Evolutionary conservation across 2,113 vertebrate species (phyloP).

Genomic region (Mesocricetus auratus): DNA sequence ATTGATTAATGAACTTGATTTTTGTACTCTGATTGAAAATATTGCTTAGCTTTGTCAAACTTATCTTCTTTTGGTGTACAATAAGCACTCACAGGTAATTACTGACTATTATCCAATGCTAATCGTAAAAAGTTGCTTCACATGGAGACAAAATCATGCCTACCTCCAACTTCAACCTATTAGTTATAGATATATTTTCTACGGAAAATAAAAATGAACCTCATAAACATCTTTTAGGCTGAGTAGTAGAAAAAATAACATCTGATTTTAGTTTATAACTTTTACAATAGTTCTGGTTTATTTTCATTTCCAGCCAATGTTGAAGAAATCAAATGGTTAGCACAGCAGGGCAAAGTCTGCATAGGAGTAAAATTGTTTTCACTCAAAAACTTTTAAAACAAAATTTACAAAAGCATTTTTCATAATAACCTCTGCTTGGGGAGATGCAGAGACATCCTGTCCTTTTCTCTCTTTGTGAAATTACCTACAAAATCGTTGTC

Average conservation of each 20-base stretch:
- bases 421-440: slow-evolving; percentile 17
- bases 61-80: neutral
- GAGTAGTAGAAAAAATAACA: slow-evolving; percentile 10
- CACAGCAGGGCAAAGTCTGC: slow-evolving; percentile 59
- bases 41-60: neutral
- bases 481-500: neutral
- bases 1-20: neutral
- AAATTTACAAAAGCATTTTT: slow-evolving; percentile 67
- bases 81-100: neutral
- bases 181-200: slow-evolving; percentile 37
- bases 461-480: neutral
- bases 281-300: slow-evolving; percentile 53
- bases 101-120: neutral
- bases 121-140: slow-evolving; percentile 11
- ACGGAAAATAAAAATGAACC: slow-evolving; percentile 27
- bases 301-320: slow-evolving; percentile 37
- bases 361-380: slow-evolving; percentile 66
- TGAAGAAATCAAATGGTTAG: slow-evolving; percentile 61
- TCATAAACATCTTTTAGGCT: slow-evolving; percentile 36
- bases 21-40: neutral
- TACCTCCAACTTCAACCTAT: neutral
- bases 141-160: neutral
- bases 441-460: slow-evolving; percentile 16
- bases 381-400: slow-evolving; percentile 68
- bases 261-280: slow-evolving; percentile 61